Evolutionary conservation across 1,140 invertebrate genomes (phyloP), one percentile per base, ranked within the genome.

Genomic region (Vanessa tameamea): DNA sequence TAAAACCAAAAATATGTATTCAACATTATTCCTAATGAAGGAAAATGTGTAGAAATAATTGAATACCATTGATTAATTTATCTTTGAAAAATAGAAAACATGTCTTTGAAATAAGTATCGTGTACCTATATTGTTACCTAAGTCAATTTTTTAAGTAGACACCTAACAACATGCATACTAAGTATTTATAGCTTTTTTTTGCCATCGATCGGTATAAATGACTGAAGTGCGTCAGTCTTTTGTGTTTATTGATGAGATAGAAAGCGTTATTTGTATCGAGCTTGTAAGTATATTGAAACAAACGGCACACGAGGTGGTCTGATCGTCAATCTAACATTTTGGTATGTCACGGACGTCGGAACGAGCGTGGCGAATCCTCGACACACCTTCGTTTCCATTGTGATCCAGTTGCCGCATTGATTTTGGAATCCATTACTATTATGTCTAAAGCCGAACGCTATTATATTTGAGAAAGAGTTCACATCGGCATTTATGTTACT

Each of bases 311-410:
- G 73, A 79, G 80, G 84, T 83, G 86, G 84, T 85, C 80, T 74
- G 63, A 59, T 83, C 80, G 84, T 86, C 85, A 87, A 88, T 85
- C 82, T 84, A 87, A 81, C 80, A 59, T 37, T 84, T 82, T 78
- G 75, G 81, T 78, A 79, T 86, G 82, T 85, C 86, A 85, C 80
- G 80, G 78, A 78, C 16, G 64, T 63, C 48, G 69, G 75, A 48
- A 63, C 74, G 73, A 80, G 79, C 85, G 83, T 84, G 78, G 65
- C 82, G 76, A 88, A 89, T 89, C 75, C 76, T 69, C 76, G 68
- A 66, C 78, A 76, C 78, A 76, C 82, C 78, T 76, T 67, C 76
- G 26, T 6, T 57, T 20, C 64, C 80, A 82, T 81, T 83, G 82
- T 81, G 76, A 71, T 72, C 51, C 64, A 75, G 67, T 70, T 70